Evolutionary conservation across 2,113 vertebrate species (phyloP).

Genomic region (Hucho hucho): DNA sequence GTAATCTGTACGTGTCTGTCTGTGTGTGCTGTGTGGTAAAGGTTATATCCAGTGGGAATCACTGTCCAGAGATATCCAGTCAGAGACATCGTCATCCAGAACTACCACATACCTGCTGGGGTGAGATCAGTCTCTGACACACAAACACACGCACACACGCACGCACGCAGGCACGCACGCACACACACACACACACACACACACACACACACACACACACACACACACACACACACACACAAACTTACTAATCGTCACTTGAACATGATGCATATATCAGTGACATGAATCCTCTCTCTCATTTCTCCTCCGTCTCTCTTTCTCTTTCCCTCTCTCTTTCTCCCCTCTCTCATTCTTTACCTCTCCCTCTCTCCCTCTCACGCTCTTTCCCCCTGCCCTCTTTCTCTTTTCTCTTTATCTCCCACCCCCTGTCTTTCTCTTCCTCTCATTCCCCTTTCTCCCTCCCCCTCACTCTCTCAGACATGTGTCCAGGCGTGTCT

Average conservation of each 20-base stretch:
- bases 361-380: not conserved
- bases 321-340: not conserved
- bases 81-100: constrained; percentile 80
- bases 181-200: constrained; percentile 12
- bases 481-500: constrained; percentile 77
- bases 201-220: not conserved
- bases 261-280: not conserved
- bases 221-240: not conserved
- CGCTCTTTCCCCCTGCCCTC: not conserved
- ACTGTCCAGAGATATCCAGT: constrained; percentile 75
- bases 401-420: too few species aligned
- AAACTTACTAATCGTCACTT: not conserved
- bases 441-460: constrained; percentile 2
- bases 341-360: constrained; percentile 17
- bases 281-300: not conserved
- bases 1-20: not conserved
- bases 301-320: not conserved
- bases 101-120: constrained; percentile 82
- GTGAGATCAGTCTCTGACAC: constrained; percentile 65
- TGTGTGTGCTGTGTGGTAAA: constrained; percentile 47
- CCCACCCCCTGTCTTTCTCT: not conserved
- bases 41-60: constrained; percentile 84
- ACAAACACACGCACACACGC: constrained; percentile 5
- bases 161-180: not conserved
- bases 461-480: constrained; percentile 52